phyloP scores from a whole-genome alignment of 2,797 vertebrate species.

The Tiaroga cobitis region DNA sequence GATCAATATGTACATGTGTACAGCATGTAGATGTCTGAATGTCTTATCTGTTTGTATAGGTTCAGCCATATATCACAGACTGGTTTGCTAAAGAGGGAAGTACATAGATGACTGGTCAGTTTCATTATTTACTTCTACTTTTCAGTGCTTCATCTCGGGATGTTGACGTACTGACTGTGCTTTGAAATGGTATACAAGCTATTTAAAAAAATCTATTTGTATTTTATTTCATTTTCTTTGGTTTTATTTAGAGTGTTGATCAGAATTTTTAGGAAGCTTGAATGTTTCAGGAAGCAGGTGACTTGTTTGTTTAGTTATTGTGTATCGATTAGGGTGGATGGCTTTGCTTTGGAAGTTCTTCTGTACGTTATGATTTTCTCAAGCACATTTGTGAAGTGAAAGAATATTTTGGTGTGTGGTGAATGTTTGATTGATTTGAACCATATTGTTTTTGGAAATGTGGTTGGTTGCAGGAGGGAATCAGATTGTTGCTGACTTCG shows the following conservation, averaged over 20 bases:
- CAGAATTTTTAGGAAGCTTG: not conserved
- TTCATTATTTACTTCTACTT: slow-evolving; percentile 33
- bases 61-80: slow-evolving; percentile 36
- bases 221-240: not conserved
- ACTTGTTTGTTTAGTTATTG: not conserved
- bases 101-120: slow-evolving; percentile 15
- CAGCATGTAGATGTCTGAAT: slow-evolving; percentile 31
- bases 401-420: not conserved
- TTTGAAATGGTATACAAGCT: slow-evolving; percentile 32
- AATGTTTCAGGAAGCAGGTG: not conserved
- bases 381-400: not conserved
- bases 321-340: not conserved
- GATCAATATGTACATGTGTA: slow-evolving; percentile 20
- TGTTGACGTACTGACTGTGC: not conserved
- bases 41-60: slow-evolving; percentile 36
- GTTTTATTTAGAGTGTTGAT: not conserved
- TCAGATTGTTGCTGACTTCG: not conserved
- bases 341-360: not conserved
- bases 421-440: not conserved
- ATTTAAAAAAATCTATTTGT: not conserved
- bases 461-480: not conserved
- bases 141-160: not conserved
- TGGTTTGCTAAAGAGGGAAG: slow-evolving; percentile 37
- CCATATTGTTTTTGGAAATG: not conserved
- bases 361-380: not conserved